Conservation (phyloP, 2,888 invertebrate species). For the Seladonia tumulorum region DNA sequence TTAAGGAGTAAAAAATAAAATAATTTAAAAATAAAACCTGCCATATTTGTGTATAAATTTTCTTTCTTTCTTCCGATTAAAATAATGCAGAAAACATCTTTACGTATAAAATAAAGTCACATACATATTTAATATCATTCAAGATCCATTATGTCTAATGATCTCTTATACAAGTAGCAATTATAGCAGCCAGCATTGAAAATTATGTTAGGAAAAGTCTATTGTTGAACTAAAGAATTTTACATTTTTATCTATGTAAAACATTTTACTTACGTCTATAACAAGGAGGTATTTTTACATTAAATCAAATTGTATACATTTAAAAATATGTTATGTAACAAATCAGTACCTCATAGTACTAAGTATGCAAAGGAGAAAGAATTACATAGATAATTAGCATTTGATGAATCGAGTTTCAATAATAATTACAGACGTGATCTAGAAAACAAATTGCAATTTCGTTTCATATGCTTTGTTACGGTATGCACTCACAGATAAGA, state of each 20-base stretch:
- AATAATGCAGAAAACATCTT: neutral
- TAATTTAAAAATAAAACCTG: conserved; percentile 28
- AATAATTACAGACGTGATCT: neutral
- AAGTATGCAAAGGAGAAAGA: neutral
- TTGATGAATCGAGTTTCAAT: neutral
- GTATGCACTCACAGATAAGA: neutral
- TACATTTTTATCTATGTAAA: neutral
- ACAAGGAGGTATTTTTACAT: neutral
- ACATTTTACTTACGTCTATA: conserved; percentile 1
- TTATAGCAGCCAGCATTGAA: neutral
- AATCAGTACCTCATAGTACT: neutral
- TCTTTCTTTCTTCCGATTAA: neutral
- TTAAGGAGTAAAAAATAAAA: conserved; percentile 67
- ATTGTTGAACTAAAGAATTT: neutral
- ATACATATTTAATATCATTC: conserved; percentile 9
- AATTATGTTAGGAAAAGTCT: neutral
- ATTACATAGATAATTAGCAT: neutral
- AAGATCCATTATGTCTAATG: neutral
- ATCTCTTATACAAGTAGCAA: neutral
- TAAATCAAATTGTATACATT: neutral
- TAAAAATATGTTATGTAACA: neutral
- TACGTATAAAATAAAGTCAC: neutral
- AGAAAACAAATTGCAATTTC: neutral
- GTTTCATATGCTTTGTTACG: neutral
- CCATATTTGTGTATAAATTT: conserved; percentile 4